Base-by-base conservation (phyloP, 2,113 vertebrate genomes). In the Brachypodius melanocephalos region DNA sequence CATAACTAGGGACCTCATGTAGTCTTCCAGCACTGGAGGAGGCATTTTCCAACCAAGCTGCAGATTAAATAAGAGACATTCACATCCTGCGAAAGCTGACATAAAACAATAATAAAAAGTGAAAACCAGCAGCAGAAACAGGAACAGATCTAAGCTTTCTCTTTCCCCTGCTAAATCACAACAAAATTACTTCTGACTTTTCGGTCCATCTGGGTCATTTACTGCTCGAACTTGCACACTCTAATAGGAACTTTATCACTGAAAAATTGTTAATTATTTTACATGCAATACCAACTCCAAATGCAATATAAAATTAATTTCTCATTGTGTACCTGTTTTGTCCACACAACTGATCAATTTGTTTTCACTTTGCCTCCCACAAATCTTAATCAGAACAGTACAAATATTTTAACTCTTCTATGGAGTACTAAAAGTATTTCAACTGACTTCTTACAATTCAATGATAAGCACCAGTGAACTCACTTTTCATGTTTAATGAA, bases 101-200 rank as follows among this genome's bases (percentile, higher is more conserved):
- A 69, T 0, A 0, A 77, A 28, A 55, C 31, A 67, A 7, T 14
- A 76, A 72, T 4, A 79, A 61, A 63, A 92, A 58, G 24, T 26
- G 26, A 80, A 83, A 80, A 83, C 9, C 16, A 66, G 21, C 46
- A 86, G 43, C 26, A 74, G 17, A 59, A 88, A 63, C 2, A 57
- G 5, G 13, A 89, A 66, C 1, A 76, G 43, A 61, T 20, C 4
- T 29, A 73, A 66, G 13, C 38, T 80, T 86, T 92, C 31, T 58
- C 48, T 32, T 66, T 85, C 36, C 19, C 38, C 49, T 19, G 15
- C n/a, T 58, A 74, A 79, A 81, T 76, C 18, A 78, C 34, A 92
- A 48, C 24, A 84, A 87, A 87, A 71, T 28, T 54, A 81, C 45
- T 77, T 73, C 2, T 48, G 16, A 72, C 43, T 86, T 91, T 92